Evolutionary conservation across 2,888 invertebrate genomes (phyloP), one percentile per base, ranked within the genome.

Genomic region (Apamea sordens): DNA sequence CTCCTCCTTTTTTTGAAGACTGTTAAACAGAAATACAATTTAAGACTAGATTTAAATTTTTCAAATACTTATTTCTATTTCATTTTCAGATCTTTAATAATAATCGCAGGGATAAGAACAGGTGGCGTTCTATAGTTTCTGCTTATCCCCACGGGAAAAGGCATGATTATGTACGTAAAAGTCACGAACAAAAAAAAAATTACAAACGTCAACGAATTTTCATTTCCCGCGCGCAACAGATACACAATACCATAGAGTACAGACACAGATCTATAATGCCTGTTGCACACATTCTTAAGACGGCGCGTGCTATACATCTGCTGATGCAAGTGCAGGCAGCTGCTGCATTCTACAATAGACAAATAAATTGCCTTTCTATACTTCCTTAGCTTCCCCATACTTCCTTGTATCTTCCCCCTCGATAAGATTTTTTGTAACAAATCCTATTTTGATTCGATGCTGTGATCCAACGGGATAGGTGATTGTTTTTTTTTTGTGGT

Each of bases 251-350:
- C 84, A 76, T 63, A 85, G 47, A 83, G n/a, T n/a, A n/a, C 32
- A 32, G 32, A 32, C 67, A 81, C 59, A 59, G 65, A 72, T n/a
- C n/a, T n/a, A n/a, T 79, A 79, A 76, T 56, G 73, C 67, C 78
- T 72, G 77, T 80, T 78, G 71, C 76, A 84, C 68, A 77, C 67
- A 50, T 63, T 63, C 59, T 63, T 18, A 76, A 76, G 80, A 81
- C 67, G 87, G 82, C 89, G 86, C 89, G 89, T 89, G 89, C 89
- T 81, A 76, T 77, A 74, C 89, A 89, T 88, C 89, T 88, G 87
- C 87, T 64, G 44, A 0, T 68, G 77, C 89, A 89, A 89, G 89
- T 89, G 89, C 82, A 89, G 15, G 82, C 89, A 89, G 89, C 89
- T 89, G 89, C 88, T 89, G 89, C 88, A 79, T 36, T 70, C 44